phyloP scores from a whole-genome alignment of 2,888 invertebrate species.

The Meiosimyza platycephala region DNA sequence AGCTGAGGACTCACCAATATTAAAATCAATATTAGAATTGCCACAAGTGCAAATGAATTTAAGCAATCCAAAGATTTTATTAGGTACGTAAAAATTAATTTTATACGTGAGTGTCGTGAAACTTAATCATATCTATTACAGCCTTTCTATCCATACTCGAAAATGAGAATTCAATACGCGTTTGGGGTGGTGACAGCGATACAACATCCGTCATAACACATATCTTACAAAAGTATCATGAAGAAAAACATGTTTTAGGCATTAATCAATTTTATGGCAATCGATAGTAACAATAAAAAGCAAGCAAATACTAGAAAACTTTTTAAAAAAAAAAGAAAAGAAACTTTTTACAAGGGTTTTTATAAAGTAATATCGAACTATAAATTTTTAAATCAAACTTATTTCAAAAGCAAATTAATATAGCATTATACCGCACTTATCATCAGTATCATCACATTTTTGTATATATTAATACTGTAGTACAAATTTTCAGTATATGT shows the following conservation, averaged over 20 bases:
- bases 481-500: constrained; percentile 19
- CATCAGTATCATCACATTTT: constrained; percentile 12
- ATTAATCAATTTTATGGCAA: constrained; percentile 68
- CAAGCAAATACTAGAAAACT: background rate
- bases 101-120: background rate
- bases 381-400: no score
- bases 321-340: background rate
- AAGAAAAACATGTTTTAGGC: constrained; percentile 72
- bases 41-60: constrained; percentile 75
- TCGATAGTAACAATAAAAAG: constrained; percentile 58
- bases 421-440: no score
- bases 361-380: no score
- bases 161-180: constrained; percentile 72
- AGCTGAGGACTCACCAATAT: constrained; percentile 72
- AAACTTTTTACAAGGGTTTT: background rate
- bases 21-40: constrained; percentile 74
- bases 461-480: constrained; percentile 9
- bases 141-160: constrained; percentile 78
- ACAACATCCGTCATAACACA: constrained; percentile 75
- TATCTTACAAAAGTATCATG: constrained; percentile 75
- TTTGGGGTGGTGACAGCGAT: constrained; percentile 77
- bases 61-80: constrained; percentile 74
- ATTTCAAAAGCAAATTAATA: no score
- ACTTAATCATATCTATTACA: constrained; percentile 54
- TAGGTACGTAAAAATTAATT: constrained; percentile 66